Conservation (phyloP, 1,140 invertebrate species). For the Euglossa dilemma region DNA sequence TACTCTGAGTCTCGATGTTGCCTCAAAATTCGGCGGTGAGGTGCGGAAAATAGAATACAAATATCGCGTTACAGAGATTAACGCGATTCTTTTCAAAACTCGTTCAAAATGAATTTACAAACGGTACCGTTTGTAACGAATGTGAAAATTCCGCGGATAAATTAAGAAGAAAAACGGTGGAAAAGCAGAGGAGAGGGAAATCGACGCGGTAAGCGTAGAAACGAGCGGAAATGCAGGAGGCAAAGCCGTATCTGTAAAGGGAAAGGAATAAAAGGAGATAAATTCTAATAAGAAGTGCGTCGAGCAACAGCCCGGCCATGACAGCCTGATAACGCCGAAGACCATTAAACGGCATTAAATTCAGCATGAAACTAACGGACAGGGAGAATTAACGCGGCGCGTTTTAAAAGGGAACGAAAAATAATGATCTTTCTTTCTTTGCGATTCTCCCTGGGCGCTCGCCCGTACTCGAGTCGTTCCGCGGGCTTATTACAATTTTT, state of each 20-base stretch:
- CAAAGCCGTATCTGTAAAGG: neutral
- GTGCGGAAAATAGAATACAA: no score
- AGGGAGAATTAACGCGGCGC: conserved; percentile 20
- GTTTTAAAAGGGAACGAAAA: conserved; percentile 35
- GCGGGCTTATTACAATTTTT: conserved; percentile 70
- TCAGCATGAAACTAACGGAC: conserved; percentile 42
- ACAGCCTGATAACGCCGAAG: conserved; percentile 3
- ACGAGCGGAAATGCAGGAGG: no score
- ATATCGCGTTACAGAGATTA: no score
- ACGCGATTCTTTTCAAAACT: no score
- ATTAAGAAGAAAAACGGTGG: no score
- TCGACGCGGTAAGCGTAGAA: no score
- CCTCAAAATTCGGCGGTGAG: neutral
- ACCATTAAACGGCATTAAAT: conserved; percentile 44
- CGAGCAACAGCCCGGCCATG: neutral
- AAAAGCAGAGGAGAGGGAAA: no score
- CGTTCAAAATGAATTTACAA: no score
- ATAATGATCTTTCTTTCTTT: conserved; percentile 37
- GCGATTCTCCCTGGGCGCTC: conserved; percentile 3
- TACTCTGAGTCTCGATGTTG: neutral
- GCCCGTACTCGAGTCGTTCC: conserved; percentile 26
- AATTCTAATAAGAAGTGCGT: neutral
- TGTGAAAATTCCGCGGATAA: no score
- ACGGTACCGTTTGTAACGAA: no score
- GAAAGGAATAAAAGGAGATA: neutral